These are phyloP conservation scores for Stomorhina lunata DNA, from an alignment of 2,888 invertebrate genomes.

Conservation along the genomic window DNA sequence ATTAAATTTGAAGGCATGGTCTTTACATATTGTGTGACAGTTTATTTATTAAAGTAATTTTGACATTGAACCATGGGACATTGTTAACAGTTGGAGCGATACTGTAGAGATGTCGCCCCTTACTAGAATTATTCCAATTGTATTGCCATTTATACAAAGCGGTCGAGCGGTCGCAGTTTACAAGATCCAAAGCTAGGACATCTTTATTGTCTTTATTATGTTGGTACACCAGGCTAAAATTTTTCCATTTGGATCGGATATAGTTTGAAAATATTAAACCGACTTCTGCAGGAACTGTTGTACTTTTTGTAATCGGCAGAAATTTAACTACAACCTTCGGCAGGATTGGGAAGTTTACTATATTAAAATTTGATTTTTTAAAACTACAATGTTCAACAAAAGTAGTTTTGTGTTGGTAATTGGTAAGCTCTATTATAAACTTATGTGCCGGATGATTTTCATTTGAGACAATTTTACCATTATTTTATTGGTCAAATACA, in stretches of 20 bases:
- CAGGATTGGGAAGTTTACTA: neutral
- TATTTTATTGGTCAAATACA: too few species aligned
- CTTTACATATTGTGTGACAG: neutral
- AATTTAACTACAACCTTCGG: neutral
- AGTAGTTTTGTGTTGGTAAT: neutral
- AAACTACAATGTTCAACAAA: neutral
- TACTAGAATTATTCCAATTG: neutral
- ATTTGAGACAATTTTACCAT: too few species aligned
- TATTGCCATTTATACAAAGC: neutral
- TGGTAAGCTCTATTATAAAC: neutral
- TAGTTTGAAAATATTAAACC: neutral
- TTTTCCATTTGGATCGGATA: neutral
- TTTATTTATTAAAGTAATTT: neutral
- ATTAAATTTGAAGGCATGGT: neutral
- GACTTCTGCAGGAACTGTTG: neutral
- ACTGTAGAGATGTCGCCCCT: slow-evolving; percentile 26
- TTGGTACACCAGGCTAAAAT: neutral
- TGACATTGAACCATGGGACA: neutral
- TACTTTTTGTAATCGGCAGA: neutral
- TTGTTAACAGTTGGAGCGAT: neutral
- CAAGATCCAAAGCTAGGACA: neutral
- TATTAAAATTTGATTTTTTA: neutral
- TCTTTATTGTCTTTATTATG: neutral
- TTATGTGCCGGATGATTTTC: too few species aligned
- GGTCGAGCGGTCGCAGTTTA: neutral